phyloP scores from a whole-genome alignment of 1,140 invertebrate genomes.

The Calephelis nemesis region DNA sequence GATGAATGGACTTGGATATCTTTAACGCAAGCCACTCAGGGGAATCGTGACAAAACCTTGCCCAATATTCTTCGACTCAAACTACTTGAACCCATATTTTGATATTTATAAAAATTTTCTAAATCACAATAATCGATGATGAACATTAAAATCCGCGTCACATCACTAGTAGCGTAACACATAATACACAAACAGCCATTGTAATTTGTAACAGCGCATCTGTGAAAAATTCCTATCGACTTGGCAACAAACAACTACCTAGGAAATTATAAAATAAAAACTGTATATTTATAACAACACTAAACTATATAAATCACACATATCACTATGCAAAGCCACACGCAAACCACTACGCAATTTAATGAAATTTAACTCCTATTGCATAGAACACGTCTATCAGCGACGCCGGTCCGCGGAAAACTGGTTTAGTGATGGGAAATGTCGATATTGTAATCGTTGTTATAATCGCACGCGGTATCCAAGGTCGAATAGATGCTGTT shows the following conservation, averaged over 20 bases:
- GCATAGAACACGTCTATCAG: not conserved
- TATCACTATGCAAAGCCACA: not conserved
- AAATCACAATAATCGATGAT: too few species aligned
- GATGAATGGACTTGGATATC: too few species aligned
- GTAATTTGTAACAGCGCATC: too few species aligned
- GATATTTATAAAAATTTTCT: too few species aligned
- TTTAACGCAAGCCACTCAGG: too few species aligned
- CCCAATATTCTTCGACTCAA: too few species aligned
- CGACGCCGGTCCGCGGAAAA: conserved; percentile 1
- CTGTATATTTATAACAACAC: not conserved
- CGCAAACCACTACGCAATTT: conserved; percentile 3
- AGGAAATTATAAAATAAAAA: not conserved
- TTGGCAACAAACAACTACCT: conserved; percentile 12
- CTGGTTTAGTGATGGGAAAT: conserved; percentile 12
- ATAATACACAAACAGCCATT: too few species aligned
- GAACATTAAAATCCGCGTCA: not conserved
- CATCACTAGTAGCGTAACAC: not conserved
- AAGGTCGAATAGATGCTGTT: not conserved
- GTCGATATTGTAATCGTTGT: conserved; percentile 13
- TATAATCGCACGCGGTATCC: conserved; percentile 11
- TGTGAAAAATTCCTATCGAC: not conserved
- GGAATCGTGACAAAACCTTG: too few species aligned
- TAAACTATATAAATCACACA: conserved; percentile 1
- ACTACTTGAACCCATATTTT: too few species aligned
- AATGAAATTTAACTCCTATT: not conserved